phyloP scores from a whole-genome alignment of 30 jellyfish, hydroid and myxozoan species.

The Aurelia aurita complex sp. Pacific region DNA sequence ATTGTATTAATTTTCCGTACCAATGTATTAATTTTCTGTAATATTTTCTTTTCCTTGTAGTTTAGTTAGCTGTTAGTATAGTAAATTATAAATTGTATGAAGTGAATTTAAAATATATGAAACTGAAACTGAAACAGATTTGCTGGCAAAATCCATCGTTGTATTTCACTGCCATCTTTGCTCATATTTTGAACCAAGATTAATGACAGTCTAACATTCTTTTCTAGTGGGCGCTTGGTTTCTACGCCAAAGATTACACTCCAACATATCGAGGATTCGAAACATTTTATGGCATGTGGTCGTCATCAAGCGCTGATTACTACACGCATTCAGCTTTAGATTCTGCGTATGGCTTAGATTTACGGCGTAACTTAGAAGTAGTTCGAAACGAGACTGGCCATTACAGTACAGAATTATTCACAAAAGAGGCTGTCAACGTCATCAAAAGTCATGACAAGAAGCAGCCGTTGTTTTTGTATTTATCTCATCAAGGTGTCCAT shows the following conservation, averaged over 20 bases:
- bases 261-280: conserved; percentile 99
- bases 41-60: too few species aligned
- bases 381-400: conserved; percentile 93
- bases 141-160: too few species aligned
- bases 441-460: conserved; percentile 58
- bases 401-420: conserved; percentile 86
- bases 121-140: too few species aligned
- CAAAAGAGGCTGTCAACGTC: conserved; percentile 85
- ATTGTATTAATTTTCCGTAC: too few species aligned
- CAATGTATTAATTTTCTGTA: too few species aligned
- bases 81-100: too few species aligned
- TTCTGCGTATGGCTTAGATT: conserved; percentile 91
- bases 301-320: conserved; percentile 85
- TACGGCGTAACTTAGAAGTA: conserved; percentile 91
- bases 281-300: conserved; percentile 92
- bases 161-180: too few species aligned
- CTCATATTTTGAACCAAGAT: too few species aligned
- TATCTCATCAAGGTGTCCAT: conserved; percentile 95
- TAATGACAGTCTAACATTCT: too few species aligned
- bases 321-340: conserved; percentile 92
- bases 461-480: conserved; percentile 81
- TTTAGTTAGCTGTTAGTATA: too few species aligned
- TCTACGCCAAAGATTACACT: conserved; percentile 73
- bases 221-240: conserved; percentile 98
- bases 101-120: too few species aligned